A percentile compares a stretch with the other conserved stretches of the same genome.
Evolutionary conservation across 1,140 invertebrate species (phyloP).

Genomic region (Drosophila melanica): DNA sequence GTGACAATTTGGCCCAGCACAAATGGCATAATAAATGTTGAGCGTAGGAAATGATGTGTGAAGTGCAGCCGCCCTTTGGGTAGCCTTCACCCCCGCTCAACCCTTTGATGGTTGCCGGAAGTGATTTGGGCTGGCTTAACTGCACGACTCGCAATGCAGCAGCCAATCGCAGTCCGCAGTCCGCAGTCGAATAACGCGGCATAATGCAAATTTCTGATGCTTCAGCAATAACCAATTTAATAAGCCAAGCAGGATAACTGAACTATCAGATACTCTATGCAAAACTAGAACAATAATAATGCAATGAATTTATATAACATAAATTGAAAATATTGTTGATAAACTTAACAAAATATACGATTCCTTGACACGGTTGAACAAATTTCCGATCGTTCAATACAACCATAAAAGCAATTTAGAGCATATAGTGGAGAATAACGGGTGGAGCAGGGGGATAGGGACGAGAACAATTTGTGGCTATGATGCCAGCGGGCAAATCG

Average conservation of each 20-base stretch:
- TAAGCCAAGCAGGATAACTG: neutral
- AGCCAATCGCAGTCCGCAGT: neutral
- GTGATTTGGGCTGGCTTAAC: slow-evolving; percentile 69
- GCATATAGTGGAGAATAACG: neutral
- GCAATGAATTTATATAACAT: no score
- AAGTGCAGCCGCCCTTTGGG: slow-evolving; percentile 43
- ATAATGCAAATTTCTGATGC: slow-evolving; percentile 11
- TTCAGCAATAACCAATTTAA: slow-evolving; percentile 2
- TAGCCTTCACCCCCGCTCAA: slow-evolving; percentile 1
- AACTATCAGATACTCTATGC: slow-evolving; percentile 1
- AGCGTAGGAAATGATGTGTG: slow-evolving; percentile 73
- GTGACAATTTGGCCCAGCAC: slow-evolving; percentile 72
- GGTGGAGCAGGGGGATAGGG: neutral
- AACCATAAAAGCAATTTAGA: neutral
- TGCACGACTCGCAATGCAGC: slow-evolving; percentile 12
- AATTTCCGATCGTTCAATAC: neutral
- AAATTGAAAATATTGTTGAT: no score
- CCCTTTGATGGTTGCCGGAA: slow-evolving; percentile 55
- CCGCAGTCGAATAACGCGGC: neutral
- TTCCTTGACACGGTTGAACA: neutral
- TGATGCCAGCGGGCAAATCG: neutral
- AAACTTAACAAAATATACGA: neutral
- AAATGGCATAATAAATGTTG: slow-evolving; percentile 77
- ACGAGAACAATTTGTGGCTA: slow-evolving; percentile 9
- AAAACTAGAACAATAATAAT: no score